Conservation (phyloP, 2,888 invertebrate genomes). For the Rhopalosiphum nymphaeae region DNA sequence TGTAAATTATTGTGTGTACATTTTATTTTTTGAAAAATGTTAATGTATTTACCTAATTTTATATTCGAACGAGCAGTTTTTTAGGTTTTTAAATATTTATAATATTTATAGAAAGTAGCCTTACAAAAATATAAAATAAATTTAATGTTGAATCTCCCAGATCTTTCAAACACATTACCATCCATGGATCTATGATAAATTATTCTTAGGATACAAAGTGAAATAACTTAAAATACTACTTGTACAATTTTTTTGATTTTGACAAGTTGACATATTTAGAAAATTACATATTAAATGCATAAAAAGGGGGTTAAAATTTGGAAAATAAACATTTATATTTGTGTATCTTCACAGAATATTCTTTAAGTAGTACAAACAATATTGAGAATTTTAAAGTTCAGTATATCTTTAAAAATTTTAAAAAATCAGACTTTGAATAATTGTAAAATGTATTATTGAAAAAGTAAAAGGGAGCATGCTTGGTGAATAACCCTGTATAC, state of each 20-base stretch:
- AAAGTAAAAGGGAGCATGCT: background rate
- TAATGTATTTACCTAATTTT: background rate
- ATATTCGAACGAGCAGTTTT: background rate
- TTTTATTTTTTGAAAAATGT: too few species aligned
- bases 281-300: background rate
- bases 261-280: background rate
- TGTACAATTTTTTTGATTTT: background rate
- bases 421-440: background rate
- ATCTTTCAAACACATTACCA: background rate
- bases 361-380: background rate
- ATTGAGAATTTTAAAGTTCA: background rate
- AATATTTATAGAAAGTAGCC: background rate
- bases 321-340: background rate
- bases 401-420: background rate
- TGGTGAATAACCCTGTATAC: background rate
- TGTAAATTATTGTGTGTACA: too few species aligned
- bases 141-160: background rate
- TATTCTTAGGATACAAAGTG: background rate
- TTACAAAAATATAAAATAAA: background rate
- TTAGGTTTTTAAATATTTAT: background rate
- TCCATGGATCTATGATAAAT: background rate
- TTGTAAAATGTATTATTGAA: background rate
- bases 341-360: background rate
- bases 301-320: background rate
- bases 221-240: background rate